Evolutionary conservation across 2,797 vertebrate species (phyloP), one percentile per base, ranked within the genome.

Genomic region (Molossus molossus): DNA sequence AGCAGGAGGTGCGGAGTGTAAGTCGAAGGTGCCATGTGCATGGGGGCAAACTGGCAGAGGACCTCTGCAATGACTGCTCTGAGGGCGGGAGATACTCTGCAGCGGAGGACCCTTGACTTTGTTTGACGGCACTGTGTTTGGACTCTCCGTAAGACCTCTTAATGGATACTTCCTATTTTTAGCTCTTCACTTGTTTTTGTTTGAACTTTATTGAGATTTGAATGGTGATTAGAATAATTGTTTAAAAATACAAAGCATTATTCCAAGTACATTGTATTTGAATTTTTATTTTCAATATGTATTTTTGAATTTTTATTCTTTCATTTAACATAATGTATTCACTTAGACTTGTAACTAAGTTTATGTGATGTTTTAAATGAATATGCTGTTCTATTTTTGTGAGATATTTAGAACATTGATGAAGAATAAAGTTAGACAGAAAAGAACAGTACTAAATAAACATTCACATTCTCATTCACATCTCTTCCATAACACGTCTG

Each of bases 261-360:
- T 64, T 65, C 10, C 21, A 37, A 13, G 62, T 21, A 77, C 23
- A 27, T 21, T 9, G 7, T 13, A 73, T 37, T 94, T 50, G 7
- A 96, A 73, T 64, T 91, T 95, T 50, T 81, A 76, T 73, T 96
- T 58, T 37, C 53, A 48, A 65, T 8, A 20, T 57, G 4, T 80
- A 84, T 73, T 81, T 81, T 90, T 25, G 62, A 27, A 20, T 9
- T 77, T 77, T 76, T 79, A 85, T 50, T 13, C 15, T 91, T 88
- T 82, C 3, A 60, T 45, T 94, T 65, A 75, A 86, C 25, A 27
- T 69, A 40, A 57, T 77, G 87, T 76, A 91, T 90, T 95, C 90
- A 60, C 25, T 58, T 57, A 92, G 69, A 82, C 25, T 62, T 86
- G 7, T 27, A 93, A 95, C 86, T 85, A 92, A 29, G 11, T 79